A percentile compares a stretch with the other conserved stretches of the same genome.
These are phyloP conservation scores for Choloepus didactylus DNA, from an alignment of 2,797 vertebrate species.

Conservation along the genomic window DNA sequence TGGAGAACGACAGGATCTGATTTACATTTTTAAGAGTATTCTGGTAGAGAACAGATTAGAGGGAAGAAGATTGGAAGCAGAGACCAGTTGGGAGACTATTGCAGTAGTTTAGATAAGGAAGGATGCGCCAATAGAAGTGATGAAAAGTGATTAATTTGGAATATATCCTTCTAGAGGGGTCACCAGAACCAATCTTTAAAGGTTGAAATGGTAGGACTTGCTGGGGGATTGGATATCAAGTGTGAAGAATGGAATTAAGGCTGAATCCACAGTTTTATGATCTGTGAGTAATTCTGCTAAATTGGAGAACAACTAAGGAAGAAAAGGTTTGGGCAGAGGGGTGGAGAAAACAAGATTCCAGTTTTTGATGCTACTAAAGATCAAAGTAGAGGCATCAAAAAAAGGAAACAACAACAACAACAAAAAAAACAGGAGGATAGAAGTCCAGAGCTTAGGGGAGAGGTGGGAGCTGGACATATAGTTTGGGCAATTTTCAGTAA, in stretches of 20 bases:
- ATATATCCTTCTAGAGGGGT: not conserved
- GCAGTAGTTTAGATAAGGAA: not conserved
- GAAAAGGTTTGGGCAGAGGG: not conserved
- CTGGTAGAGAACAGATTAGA: not conserved
- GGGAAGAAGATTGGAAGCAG: not conserved
- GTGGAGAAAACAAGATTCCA: conserved; percentile 19
- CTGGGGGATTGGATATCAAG: not conserved
- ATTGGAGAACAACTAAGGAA: not conserved
- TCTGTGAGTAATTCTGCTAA: conserved; percentile 14
- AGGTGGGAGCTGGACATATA: not conserved
- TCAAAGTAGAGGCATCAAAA: not conserved
- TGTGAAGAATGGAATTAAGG: conserved; percentile 14
- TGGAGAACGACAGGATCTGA: conserved; percentile 13
- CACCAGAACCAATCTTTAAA: not conserved
- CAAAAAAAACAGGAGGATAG: not conserved
- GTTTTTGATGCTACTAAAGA: conserved; percentile 20
- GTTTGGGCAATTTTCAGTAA: conserved; percentile 46
- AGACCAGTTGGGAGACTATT: not conserved
- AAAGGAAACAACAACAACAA: not conserved
- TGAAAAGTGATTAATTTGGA: conserved; percentile 26
- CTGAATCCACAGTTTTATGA: conserved; percentile 18
- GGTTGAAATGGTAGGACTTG: not conserved
- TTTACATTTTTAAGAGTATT: conserved; percentile 6
- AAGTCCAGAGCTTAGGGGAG: not conserved
- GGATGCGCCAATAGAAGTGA: not conserved